These are phyloP conservation scores for Atta cephalotes DNA, from an alignment of 1,140 invertebrate genomes.

Conservation along the genomic window DNA sequence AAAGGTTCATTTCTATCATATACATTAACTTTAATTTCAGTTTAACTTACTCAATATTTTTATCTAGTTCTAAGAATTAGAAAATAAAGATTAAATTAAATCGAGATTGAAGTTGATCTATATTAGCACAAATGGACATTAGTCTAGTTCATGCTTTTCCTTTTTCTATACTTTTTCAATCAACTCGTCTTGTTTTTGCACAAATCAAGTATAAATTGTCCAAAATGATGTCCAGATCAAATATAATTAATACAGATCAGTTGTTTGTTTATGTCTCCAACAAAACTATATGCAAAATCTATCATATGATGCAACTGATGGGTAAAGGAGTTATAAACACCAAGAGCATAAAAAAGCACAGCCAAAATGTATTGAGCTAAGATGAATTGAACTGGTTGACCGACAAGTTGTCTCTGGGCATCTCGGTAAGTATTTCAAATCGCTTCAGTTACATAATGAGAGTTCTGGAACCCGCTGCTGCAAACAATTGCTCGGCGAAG, in stretches of 20 bases:
- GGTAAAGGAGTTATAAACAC: background rate
- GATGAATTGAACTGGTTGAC: background rate
- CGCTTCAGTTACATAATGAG: constrained; percentile 69
- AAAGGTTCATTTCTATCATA: too few relatives aligned
- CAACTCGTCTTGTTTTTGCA: background rate
- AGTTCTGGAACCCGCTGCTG: constrained; percentile 10
- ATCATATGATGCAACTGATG: background rate
- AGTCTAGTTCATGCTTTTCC: background rate
- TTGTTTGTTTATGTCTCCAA: background rate
- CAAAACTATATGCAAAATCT: background rate
- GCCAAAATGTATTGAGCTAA: background rate
- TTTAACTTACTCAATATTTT: too few relatives aligned
- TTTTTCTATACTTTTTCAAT: background rate
- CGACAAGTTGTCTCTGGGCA: background rate
- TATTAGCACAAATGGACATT: too few relatives aligned
- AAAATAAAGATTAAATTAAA: too few relatives aligned
- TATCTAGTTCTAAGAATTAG: too few relatives aligned
- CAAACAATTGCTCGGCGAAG: background rate
- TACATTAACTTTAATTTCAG: too few relatives aligned
- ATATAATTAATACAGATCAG: background rate
- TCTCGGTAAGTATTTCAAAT: too few relatives aligned
- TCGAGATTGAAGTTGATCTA: too few relatives aligned
- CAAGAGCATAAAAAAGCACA: background rate
- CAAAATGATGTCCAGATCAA: background rate
- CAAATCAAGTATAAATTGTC: too few relatives aligned